Conservation (phyloP, 2,113 vertebrate genomes). For the Megaceryle torquata region DNA sequence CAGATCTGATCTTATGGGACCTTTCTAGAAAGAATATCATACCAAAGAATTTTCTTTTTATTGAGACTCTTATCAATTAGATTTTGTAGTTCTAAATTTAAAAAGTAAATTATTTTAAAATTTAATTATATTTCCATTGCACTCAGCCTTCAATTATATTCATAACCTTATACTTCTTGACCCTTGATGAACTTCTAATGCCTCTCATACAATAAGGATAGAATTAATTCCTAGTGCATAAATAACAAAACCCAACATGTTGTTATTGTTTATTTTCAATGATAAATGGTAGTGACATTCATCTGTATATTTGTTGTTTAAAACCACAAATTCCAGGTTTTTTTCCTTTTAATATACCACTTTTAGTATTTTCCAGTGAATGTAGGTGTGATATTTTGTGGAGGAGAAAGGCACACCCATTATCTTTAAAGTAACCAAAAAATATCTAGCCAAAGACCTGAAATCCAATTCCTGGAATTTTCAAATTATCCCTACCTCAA, state of each 20-base stretch:
- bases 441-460: neutral
- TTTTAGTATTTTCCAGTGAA: neutral
- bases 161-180: neutral
- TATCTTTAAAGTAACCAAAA: constrained; percentile 25
- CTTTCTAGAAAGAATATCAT: neutral
- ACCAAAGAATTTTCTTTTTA: neutral
- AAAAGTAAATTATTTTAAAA: neutral
- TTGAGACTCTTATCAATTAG: neutral
- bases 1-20: neutral
- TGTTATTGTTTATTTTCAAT: neutral
- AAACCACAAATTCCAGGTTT: neutral
- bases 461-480: constrained; percentile 26
- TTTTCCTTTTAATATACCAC: neutral
- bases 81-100: neutral
- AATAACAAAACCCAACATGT: neutral
- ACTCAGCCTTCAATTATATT: neutral
- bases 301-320: neutral
- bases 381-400: neutral
- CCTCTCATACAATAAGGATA: neutral
- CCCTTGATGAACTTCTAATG: neutral
- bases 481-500: constrained; percentile 13
- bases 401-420: neutral
- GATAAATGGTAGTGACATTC: neutral
- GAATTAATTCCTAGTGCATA: neutral
- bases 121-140: neutral